Evolutionary conservation across 1,140 invertebrate genomes (phyloP), one percentile per base, ranked within the genome.

Genomic region (Neodiprion pinetum): DNA sequence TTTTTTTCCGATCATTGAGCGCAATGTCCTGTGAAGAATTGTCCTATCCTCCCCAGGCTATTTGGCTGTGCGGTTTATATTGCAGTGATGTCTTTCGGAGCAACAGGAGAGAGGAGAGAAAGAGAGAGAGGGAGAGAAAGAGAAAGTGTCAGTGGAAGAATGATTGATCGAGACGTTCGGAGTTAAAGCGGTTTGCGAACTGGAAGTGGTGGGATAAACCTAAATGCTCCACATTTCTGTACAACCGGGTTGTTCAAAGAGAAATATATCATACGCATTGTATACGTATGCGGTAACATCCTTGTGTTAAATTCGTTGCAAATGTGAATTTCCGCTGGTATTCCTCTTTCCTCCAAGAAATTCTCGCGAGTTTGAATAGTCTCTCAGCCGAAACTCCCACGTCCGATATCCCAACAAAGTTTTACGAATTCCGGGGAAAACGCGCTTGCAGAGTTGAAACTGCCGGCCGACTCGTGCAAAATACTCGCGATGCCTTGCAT

Each of bases 181-280:
- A 14, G 28, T 49, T 67, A 50, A 74, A 65, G 76, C 48, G 70
- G 71, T 53, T 75, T 71, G 74, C 53, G 61, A 61, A 71, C 9
- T 72, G 71, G 69, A 40, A 65, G 53, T 67, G 74, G 71, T 68
- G 65, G 61, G 74, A 66, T 61, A n/a, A 40, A 14, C 61, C 72
- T 47, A 70, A 40, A 48, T n/a, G 7, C 40, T 67, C 1, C 28
- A 40, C 28, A 23, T 50, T 48, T 17, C 40, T 50, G 49, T 8
- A 67, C 17, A 67, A 40, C 28, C 49, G n/a, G 21, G 28, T 2
- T 40, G 28, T 40, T 40, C 65, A 47, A 67, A 48, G 48, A 67
- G 47, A 71, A n/a, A 72, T 21, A 72, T 21, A 40, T 40, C 5
- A 40, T 40, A 3, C 28, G 28, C 28, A 40, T 40, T 40, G 28